A percentile compares a stretch with the other conserved stretches of the same genome.
Conservation (phyloP, 2,113 vertebrate genomes). For the Myanophis thanlyinensis region DNA sequence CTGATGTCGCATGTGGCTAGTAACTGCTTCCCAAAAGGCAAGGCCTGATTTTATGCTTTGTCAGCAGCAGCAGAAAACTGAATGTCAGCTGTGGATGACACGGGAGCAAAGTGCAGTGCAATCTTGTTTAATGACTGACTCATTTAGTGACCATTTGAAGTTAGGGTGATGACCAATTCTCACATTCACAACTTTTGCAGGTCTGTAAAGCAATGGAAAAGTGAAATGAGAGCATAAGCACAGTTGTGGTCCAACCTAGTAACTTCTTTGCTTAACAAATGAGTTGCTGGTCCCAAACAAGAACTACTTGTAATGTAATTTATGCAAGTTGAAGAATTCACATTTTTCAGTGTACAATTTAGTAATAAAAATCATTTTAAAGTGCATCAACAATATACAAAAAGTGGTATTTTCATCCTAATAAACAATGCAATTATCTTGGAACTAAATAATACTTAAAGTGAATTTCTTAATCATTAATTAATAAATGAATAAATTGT, state of each 20-base stretch:
- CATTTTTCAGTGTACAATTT: background rate
- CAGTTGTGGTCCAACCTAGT: background rate
- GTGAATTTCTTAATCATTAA: background rate
- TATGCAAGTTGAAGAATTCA: background rate
- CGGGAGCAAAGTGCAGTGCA: background rate
- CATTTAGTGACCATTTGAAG: background rate
- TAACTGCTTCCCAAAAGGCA: background rate
- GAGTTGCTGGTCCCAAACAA: background rate
- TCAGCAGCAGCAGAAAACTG: background rate
- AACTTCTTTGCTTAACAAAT: background rate
- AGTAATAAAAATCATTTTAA: background rate
- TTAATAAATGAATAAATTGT: background rate
- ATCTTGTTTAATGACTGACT: background rate
- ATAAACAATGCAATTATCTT: background rate
- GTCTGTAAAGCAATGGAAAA: background rate
- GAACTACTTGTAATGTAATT: background rate
- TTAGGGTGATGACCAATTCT: background rate
- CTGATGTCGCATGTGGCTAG: background rate
- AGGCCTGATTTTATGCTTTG: background rate
- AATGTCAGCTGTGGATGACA: background rate
- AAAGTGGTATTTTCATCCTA: background rate
- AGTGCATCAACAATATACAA: background rate
- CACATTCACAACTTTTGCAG: background rate
- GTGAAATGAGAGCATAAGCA: background rate
- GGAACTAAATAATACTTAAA: background rate